Evolutionary conservation across 2,888 invertebrate genomes (phyloP).

Genomic region (Psococerastis gibbosa): DNA sequence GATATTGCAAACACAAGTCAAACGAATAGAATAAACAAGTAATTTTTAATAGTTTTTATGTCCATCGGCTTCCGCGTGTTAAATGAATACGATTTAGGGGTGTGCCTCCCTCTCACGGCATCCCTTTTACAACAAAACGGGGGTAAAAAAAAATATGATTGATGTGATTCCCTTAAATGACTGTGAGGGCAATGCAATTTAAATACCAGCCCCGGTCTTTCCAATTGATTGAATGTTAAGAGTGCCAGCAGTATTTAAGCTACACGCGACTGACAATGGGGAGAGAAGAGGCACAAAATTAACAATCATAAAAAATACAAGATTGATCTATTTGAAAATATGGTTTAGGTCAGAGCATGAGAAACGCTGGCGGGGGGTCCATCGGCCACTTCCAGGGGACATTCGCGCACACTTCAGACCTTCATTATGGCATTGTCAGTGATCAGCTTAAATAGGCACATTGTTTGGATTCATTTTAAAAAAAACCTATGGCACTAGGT

Average conservation of each 20-base stretch:
- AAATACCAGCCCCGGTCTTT: conserved; percentile 12
- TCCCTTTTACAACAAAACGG: not conserved
- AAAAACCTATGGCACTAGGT: too few relatives aligned
- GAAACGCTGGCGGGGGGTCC: conserved; percentile 12
- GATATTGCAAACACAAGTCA: too few relatives aligned
- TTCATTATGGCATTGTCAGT: too few relatives aligned
- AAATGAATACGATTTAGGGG: not conserved
- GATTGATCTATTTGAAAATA: conserved; percentile 11
- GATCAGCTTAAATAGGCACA: too few relatives aligned
- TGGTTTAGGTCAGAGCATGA: conserved; percentile 8
- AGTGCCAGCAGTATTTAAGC: conserved; percentile 8
- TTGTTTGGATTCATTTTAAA: too few relatives aligned
- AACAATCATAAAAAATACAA: conserved; percentile 11
- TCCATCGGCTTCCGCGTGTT: too few relatives aligned
- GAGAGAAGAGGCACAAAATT: conserved; percentile 10
- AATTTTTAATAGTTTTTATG: not conserved
- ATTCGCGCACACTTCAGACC: too few relatives aligned
- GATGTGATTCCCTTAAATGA: conserved; percentile 1
- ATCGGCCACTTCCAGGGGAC: conserved; percentile 27
- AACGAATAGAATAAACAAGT: not conserved
- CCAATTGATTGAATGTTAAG: conserved; percentile 6
- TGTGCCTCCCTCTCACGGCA: not conserved
- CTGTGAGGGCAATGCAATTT: not conserved
- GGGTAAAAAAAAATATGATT: conserved; percentile 5
- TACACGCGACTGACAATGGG: conserved; percentile 9